Base-by-base conservation (phyloP, 2,888 invertebrate genomes). In the Drosophila fulvimacula region DNA sequence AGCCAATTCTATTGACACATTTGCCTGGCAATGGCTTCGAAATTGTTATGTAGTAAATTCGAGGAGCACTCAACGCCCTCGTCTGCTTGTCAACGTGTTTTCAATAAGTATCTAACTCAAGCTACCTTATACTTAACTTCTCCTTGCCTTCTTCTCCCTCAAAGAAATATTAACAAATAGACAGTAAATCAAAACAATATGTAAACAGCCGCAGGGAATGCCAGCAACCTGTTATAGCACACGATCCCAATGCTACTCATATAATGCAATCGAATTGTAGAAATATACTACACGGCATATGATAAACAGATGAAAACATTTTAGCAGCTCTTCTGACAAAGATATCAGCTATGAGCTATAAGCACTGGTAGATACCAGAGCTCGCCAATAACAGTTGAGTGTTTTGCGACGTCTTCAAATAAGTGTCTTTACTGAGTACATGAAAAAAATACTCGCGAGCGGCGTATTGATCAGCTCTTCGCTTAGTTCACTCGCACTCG, bases 1-100 rank as follows among this genome's bases (percentile, higher is more conserved):
- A 27, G 53, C 34, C 62, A 53, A 68, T 72, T 81, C 83, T 81
- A 87, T 81, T 81, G 81, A 76, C 73, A 78, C 77, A 82, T 84
- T 81, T 81, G 66, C 69, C 70, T 83, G 79, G 60, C 64, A 65
- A 67, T 70, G 79, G 56, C 68, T 58, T 53, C 63, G 69, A 73
- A 77, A 66, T 68, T 68, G 76, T 73, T 73, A 67, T 64, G 58
- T 67, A 65, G 60, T 42, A 49, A 79, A 65, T 67, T 65, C 52
- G 38, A 52, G 36, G 49, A 65, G 10, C 56, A 64, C 65, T 46
- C 62, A 67, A 65, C 61, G 69, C 59, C 63, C 59, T 61, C 59
- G 63, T 69, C 63, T 83, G 73, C 52, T 67, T 69, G 79, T 74
- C 79, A 74, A 78, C 67, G 51, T 44, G 57, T 62, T 13, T 36